phyloP scores from a whole-genome alignment of 2,113 vertebrate species.

The Lycocorax pyrrhopterus region DNA sequence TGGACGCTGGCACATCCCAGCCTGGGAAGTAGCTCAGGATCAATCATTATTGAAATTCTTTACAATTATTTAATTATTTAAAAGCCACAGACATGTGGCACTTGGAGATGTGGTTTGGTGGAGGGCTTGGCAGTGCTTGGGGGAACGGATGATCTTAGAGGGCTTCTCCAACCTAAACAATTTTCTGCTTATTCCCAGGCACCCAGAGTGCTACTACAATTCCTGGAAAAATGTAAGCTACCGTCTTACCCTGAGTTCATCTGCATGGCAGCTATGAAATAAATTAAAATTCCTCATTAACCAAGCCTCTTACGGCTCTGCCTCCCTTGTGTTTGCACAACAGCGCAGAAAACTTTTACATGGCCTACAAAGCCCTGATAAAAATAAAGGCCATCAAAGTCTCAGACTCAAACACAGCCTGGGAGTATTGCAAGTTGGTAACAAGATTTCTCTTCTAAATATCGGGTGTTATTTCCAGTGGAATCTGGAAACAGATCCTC shows the following conservation, averaged over 20 bases:
- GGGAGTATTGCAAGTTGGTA: neutral
- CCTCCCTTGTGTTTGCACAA: neutral
- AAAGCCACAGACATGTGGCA: neutral
- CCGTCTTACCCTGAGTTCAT: neutral
- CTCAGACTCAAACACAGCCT: neutral
- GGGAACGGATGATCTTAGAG: neutral
- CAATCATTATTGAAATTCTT: neutral
- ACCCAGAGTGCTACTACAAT: neutral
- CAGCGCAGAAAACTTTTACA: neutral
- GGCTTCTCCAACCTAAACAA: neutral
- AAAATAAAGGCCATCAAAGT: neutral
- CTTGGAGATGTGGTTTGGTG: neutral
- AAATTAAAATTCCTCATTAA: neutral
- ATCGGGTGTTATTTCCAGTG: neutral
- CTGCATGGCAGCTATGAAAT: neutral
- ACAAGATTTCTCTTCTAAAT: neutral
- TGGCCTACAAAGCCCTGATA: neutral
- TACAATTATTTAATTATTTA: neutral
- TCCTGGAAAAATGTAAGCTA: neutral
- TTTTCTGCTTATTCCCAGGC: neutral
- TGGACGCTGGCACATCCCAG: neutral
- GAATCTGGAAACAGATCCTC: neutral
- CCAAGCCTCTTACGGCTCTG: neutral
- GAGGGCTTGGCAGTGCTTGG: neutral
- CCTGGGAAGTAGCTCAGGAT: neutral